Evolutionary conservation across 2,888 invertebrate genomes (phyloP).

Genomic region (Criorhina ranunculi): DNA sequence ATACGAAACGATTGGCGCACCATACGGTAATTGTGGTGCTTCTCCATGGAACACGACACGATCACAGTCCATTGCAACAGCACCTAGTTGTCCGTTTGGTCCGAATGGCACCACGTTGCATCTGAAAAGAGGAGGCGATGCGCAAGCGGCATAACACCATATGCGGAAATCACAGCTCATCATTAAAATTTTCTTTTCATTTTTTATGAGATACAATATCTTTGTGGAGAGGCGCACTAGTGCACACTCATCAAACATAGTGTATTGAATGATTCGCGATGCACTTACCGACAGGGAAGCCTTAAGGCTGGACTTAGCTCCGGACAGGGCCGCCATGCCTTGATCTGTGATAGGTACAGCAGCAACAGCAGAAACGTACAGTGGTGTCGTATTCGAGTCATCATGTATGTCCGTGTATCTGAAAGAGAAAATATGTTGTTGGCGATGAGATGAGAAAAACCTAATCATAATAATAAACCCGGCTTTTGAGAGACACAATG

Average conservation of each 20-base stretch:
- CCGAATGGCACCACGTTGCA: conserved; percentile 85
- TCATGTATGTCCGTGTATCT: conserved; percentile 61
- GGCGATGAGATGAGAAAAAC: conserved; percentile 18
- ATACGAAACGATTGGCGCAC: conserved; percentile 92
- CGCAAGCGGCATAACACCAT: conserved; percentile 52
- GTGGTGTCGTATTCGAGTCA: conserved; percentile 73
- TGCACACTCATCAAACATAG: conserved; percentile 80
- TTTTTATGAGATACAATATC: conserved; percentile 70
- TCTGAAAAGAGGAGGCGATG: conserved; percentile 81
- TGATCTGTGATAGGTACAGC: conserved; percentile 81
- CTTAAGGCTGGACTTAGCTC: conserved; percentile 91
- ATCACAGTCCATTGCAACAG: conserved; percentile 93
- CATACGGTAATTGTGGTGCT: conserved; percentile 90
- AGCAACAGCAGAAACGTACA: conserved; percentile 79
- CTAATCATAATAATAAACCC: conserved; percentile 30
- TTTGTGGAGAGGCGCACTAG: conserved; percentile 8
- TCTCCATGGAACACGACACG: conserved; percentile 92
- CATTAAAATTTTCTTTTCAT: conserved; percentile 54
- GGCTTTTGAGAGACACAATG: conserved; percentile 17
- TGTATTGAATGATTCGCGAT: conserved; percentile 39
- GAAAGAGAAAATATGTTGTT: conserved; percentile 62
- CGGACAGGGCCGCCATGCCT: conserved; percentile 89
- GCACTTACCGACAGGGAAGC: conserved; percentile 88
- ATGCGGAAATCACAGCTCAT: conserved; percentile 72
- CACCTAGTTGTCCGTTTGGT: conserved; percentile 85